Conservation (phyloP, 2,888 invertebrate genomes). For the Noctuana brunneofusca region DNA sequence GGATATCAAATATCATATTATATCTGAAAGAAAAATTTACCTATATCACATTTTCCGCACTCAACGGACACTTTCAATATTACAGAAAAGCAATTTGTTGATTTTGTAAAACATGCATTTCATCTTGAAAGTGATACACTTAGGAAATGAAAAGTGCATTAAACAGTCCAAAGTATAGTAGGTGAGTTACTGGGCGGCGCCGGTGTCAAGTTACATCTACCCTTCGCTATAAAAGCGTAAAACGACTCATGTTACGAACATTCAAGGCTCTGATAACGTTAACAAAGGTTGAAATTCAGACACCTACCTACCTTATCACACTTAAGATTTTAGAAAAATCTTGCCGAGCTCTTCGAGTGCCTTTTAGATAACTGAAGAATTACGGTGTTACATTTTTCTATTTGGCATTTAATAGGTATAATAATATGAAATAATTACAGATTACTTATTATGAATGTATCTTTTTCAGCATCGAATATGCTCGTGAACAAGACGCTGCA, state of each 20-base stretch:
- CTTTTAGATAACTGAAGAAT: neutral
- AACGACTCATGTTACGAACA: constrained; percentile 66
- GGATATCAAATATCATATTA: neutral
- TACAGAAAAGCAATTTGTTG: constrained; percentile 22
- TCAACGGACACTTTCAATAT: constrained; percentile 22
- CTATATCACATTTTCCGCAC: constrained; percentile 14
- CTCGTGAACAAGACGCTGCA: constrained; percentile 58
- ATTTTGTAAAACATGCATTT: constrained; percentile 59
- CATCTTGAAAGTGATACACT: constrained; percentile 57
- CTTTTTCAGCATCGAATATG: constrained; percentile 55
- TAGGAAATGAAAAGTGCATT: constrained; percentile 72
- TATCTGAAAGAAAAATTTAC: neutral
- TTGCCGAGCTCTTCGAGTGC: neutral
- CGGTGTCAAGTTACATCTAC: constrained; percentile 70
- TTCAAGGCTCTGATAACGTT: constrained; percentile 50
- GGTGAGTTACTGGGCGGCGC: constrained; percentile 56
- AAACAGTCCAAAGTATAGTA: constrained; percentile 55
- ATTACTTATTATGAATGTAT: neutral
- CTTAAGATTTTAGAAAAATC: neutral
- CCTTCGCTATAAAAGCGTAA: constrained; percentile 74
- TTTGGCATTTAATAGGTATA: neutral
- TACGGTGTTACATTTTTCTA: neutral
- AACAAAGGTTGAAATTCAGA: constrained; percentile 18
- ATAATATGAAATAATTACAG: neutral
- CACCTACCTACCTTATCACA: neutral